Base-by-base conservation (phyloP, 2,888 invertebrate species). In the Eupithecia pulchellata region DNA sequence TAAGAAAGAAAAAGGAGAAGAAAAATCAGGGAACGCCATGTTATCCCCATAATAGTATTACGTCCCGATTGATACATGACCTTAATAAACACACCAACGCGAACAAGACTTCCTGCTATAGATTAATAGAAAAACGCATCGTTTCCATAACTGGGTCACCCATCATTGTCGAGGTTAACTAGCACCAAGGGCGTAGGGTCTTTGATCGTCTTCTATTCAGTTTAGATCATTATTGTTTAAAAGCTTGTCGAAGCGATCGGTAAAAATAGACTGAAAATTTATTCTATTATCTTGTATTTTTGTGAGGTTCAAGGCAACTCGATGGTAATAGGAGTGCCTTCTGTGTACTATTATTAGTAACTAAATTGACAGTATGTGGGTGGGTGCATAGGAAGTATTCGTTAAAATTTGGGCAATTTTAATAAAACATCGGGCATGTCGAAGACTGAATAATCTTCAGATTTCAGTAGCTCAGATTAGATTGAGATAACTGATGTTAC, bases 81-180 rank as follows among this genome's bases (percentile, higher is more conserved):
- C 60, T n/a, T 32, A 60, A n/a, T 30, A 60, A 57, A 57, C 14
- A 32, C 60, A 32, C 20, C 17, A n/a, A 60, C 32, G n/a, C 71
- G 68, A 67, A 66, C 65, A 81, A 78, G 75, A 78, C 76, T 73
- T 79, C 74, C 73, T 42, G 78, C 25, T 71, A 80, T 79, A 84
- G 63, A 74, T 82, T 82, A 81, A 86, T 84, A 82, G n/a, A 83
- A 84, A 85, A 87, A 82, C 82, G 82, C 83, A 84, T 77, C 81
- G 78, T 78, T 79, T 80, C 80, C 78, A 83, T 82, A 81, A 86
- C 83, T 86, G 78, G 87, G 86, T 84, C 86, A 81, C 73, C 70
- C 66, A 76, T 79, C 78, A 81, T 74, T 79, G 81, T 75, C 79
- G 82, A 86, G 84, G 86, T 86, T 86, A 88, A 87, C 85, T 72